Conservation (phyloP, 2,797 vertebrate genomes). For the Somateria mollissima region DNA sequence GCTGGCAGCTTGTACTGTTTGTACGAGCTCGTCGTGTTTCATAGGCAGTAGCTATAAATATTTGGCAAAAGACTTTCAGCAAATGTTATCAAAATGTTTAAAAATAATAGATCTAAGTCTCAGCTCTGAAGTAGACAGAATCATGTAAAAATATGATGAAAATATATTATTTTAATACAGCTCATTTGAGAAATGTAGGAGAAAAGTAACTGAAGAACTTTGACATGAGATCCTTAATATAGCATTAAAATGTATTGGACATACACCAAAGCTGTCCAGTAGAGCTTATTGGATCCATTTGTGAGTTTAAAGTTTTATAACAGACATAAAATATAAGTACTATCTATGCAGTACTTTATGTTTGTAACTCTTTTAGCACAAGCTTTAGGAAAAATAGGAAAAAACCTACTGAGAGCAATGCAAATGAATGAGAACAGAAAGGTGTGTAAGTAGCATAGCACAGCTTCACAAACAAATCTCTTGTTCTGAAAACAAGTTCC, state of each 20-base stretch:
- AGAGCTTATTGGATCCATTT: constrained; percentile 30
- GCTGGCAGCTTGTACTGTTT: neutral
- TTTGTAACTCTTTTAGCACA: neutral
- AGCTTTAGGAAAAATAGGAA: neutral
- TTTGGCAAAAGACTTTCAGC: neutral
- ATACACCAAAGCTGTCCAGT: neutral
- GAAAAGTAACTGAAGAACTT: neutral
- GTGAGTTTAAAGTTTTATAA: constrained; percentile 39
- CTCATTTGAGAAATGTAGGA: neutral
- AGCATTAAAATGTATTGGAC: neutral
- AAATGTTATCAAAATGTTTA: neutral
- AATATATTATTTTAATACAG: constrained; percentile 5
- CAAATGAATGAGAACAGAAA: neutral
- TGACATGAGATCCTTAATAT: neutral
- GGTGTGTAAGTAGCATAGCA: neutral
- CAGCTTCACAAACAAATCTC: neutral
- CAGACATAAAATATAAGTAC: neutral
- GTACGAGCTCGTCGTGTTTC: neutral
- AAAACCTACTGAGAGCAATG: neutral
- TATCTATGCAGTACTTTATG: neutral
- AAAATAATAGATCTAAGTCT: neutral
- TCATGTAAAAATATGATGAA: neutral
- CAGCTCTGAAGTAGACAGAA: neutral
- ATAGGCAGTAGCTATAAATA: neutral
- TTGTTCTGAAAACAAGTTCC: neutral